Conservation (phyloP, 1,140 invertebrate species). For the Frieseomelitta varia region DNA sequence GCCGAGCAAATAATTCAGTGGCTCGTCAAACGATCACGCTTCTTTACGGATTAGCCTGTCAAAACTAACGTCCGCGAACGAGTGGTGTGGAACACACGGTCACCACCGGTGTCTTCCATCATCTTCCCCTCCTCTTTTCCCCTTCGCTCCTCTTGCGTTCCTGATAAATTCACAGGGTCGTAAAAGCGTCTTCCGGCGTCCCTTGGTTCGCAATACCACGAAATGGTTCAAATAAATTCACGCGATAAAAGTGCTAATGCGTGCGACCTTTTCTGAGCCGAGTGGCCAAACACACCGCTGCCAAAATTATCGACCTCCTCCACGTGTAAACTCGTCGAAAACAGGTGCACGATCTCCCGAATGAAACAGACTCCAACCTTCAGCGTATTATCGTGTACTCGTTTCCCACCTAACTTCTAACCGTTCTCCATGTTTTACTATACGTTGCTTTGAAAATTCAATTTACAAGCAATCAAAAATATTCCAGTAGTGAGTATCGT, state of each 20-base stretch:
- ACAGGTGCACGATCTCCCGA: constrained; percentile 22
- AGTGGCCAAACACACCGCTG: neutral
- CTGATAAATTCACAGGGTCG: constrained; percentile 71
- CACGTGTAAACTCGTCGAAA: constrained; percentile 28
- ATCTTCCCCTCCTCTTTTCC: neutral
- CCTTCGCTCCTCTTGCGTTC: neutral
- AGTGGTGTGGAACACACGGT: constrained; percentile 24
- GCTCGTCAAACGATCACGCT: constrained; percentile 17
- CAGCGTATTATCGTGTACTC: too few relatives aligned
- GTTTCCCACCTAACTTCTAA: neutral
- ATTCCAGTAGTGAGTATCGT: constrained; percentile 20
- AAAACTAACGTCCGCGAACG: constrained; percentile 43
- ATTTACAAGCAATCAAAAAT: constrained; percentile 22
- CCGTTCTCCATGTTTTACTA: constrained; percentile 18
- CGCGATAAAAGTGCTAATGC: constrained; percentile 64
- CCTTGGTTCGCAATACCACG: neutral
- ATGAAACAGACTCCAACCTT: constrained; percentile 16
- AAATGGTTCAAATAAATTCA: constrained; percentile 70
- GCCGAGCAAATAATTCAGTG: constrained; percentile 41
- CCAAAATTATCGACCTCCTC: constrained; percentile 9
- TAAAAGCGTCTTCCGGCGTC: constrained; percentile 11
- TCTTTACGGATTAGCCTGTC: constrained; percentile 46
- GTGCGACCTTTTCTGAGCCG: constrained; percentile 42
- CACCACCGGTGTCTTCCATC: constrained; percentile 35
- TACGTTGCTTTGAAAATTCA: constrained; percentile 23